A percentile compares a stretch with the other conserved stretches of the same genome.
These are phyloP conservation scores for Mormyrus iriodes DNA, from an alignment of 2,113 vertebrate species.

Conservation along the genomic window DNA sequence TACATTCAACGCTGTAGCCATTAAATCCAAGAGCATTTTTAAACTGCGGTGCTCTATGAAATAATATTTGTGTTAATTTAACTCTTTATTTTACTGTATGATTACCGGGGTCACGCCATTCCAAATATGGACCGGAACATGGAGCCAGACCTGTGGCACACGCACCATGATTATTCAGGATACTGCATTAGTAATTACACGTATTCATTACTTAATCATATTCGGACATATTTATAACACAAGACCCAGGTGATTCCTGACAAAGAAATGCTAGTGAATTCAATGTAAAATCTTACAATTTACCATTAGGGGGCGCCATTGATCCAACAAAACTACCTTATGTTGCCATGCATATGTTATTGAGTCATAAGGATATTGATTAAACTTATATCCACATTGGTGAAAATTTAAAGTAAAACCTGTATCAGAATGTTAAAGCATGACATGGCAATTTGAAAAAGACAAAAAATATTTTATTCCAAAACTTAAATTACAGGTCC, in stretches of 20 bases:
- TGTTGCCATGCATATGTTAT: neutral
- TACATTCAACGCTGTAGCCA: neutral
- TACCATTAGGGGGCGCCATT: neutral
- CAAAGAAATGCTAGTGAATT: neutral
- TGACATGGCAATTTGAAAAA: neutral
- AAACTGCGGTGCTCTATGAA: neutral
- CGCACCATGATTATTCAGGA: neutral
- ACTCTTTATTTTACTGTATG: neutral
- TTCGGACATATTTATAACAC: neutral
- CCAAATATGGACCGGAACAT: too few species aligned
- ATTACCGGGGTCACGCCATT: too few species aligned
- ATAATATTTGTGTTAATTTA: neutral
- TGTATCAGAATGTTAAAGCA: neutral
- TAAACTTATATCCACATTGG: neutral
- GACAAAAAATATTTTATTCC: slow-evolving; percentile 11
- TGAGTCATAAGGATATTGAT: neutral
- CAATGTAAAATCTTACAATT: neutral
- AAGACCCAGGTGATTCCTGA: neutral
- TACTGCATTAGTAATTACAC: neutral
- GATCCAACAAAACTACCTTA: neutral
- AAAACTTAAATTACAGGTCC: neutral
- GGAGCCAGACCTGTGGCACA: too few species aligned
- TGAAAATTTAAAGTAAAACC: neutral
- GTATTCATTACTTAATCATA: neutral
- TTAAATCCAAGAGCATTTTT: neutral